A percentile compares a stretch with the other conserved stretches of the same genome.
Evolutionary conservation across 2,113 vertebrate genomes (phyloP).

Genomic region (Cariama cristata): DNA sequence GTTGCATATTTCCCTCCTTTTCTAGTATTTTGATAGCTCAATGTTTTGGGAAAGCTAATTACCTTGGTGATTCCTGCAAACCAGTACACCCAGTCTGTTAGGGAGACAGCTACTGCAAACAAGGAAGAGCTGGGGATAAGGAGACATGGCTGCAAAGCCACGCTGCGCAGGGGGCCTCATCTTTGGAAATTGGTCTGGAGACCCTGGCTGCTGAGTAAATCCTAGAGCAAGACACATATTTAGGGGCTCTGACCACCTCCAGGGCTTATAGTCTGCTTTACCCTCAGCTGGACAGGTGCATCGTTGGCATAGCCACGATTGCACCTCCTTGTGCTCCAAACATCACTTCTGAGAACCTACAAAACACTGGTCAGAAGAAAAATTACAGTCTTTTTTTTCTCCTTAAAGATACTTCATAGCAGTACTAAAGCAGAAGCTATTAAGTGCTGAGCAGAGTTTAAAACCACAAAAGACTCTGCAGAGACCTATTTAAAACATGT

Average conservation of each 20-base stretch:
- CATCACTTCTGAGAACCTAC: not conserved
- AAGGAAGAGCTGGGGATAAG: not conserved
- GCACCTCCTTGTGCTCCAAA: not conserved
- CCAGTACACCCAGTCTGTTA: fast-evolving
- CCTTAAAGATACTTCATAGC: not conserved
- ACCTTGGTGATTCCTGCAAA: not conserved
- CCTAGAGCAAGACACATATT: not conserved
- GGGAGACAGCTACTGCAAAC: not conserved
- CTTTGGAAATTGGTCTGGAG: not conserved
- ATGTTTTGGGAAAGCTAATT: not conserved
- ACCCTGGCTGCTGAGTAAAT: not conserved
- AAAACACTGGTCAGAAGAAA: not conserved
- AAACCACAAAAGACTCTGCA: not conserved
- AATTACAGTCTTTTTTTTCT: not conserved
- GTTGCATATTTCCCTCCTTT: not conserved
- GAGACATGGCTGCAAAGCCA: not conserved
- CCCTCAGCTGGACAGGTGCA: not conserved
- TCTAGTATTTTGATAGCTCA: not conserved
- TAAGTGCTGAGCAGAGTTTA: constrained; percentile 6
- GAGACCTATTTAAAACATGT: not conserved
- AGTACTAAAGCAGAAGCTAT: not conserved
- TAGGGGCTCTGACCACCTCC: not conserved
- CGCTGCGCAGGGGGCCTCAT: fast-evolving
- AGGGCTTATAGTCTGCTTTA: too few relatives aligned
- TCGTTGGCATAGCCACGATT: fast-evolving